A percentile compares a stretch with the other conserved stretches of the same genome.
Evolutionary conservation across 2,113 vertebrate species (phyloP).

Genomic region (Cryptotis parvus): DNA sequence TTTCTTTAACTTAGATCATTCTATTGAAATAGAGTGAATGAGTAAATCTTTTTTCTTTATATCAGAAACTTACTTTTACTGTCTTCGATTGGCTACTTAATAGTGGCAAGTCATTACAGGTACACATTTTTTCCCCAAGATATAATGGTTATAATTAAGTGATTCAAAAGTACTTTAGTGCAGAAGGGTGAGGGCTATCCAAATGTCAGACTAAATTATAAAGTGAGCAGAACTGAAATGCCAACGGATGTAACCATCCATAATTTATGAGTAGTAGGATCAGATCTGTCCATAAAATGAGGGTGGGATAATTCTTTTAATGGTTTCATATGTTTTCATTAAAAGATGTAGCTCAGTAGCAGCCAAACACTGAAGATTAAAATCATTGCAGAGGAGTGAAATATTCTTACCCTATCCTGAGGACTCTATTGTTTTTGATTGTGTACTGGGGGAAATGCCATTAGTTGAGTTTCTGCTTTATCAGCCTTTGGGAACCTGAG

Average conservation of each 20-base stretch:
- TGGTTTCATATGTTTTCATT: constrained; percentile 71
- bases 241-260: constrained; percentile 71
- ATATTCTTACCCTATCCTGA: not conserved
- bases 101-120: constrained; percentile 70
- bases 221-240: constrained; percentile 70
- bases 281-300: constrained; percentile 67
- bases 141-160: constrained; percentile 78
- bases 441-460: not conserved
- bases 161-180: constrained; percentile 70
- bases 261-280: constrained; percentile 75
- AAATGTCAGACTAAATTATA: constrained; percentile 81
- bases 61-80: constrained; percentile 68
- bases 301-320: constrained; percentile 55
- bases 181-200: constrained; percentile 69
- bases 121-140: constrained; percentile 65
- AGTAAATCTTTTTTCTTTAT: constrained; percentile 49
- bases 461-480: constrained; percentile 28
- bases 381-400: constrained; percentile 12
- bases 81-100: constrained; percentile 70
- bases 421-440: not conserved
- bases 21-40: constrained; percentile 24
- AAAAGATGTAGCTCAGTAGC: constrained; percentile 57
- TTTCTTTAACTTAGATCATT: constrained; percentile 39
- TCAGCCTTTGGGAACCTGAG: constrained; percentile 35
- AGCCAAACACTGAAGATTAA: constrained; percentile 51